A percentile compares a stretch with the other conserved stretches of the same genome.
Conservation (phyloP, 2,113 vertebrate species). For the Actinemys pallida region DNA sequence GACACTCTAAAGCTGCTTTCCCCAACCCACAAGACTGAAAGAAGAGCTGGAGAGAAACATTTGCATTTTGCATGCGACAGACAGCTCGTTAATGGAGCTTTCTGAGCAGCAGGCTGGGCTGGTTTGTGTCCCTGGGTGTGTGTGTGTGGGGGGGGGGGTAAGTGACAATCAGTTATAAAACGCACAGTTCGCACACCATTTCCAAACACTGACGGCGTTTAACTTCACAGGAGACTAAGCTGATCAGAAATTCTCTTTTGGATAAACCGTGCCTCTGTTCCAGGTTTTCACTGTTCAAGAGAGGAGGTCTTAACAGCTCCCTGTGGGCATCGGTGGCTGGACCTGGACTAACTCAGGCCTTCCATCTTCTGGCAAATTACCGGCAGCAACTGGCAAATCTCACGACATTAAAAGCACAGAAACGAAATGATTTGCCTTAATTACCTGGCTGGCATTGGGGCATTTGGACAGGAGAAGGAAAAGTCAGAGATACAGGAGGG, state of each 20-base stretch:
- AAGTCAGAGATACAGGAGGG: background rate
- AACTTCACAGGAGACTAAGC: conserved; percentile 64
- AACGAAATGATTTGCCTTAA: background rate
- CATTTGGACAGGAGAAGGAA: background rate
- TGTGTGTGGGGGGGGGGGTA: conserved; percentile 38
- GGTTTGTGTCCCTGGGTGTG: conserved; percentile 79
- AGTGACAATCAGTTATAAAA: conserved; percentile 76
- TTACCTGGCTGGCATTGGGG: background rate
- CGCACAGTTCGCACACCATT: conserved; percentile 43
- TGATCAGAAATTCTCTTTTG: background rate
- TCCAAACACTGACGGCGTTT: conserved; percentile 70
- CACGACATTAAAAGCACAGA: background rate
- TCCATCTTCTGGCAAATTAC: background rate
- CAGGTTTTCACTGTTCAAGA: background rate
- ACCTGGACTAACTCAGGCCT: background rate
- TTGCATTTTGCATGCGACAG: conserved; percentile 56
- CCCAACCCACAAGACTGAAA: conserved; percentile 79
- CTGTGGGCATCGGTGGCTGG: background rate
- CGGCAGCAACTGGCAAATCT: background rate
- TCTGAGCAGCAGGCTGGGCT: conserved; percentile 75
- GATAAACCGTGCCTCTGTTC: fast-evolving
- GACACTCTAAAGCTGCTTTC: conserved; percentile 73
- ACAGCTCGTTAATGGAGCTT: conserved; percentile 80
- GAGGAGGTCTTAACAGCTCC: background rate
- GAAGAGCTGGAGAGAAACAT: conserved; percentile 70